phyloP scores from a whole-genome alignment of 1,140 invertebrate genomes.

The Bacillus rossius region DNA sequence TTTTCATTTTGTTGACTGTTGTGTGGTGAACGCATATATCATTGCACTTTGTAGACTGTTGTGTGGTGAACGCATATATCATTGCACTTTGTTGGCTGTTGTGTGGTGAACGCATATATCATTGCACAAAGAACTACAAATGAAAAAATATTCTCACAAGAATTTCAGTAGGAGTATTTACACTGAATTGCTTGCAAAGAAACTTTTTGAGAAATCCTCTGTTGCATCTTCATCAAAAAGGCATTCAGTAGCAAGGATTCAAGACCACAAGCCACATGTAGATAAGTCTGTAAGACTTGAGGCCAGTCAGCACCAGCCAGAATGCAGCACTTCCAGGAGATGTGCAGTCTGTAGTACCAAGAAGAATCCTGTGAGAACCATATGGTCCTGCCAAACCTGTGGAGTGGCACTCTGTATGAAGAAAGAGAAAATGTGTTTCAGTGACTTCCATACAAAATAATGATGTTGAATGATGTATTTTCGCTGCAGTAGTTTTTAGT shows the following conservation, averaged over 20 bases:
- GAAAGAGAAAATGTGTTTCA: conserved; percentile 9
- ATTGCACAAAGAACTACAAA: conserved; percentile 16
- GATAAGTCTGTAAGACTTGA: conserved; percentile 13
- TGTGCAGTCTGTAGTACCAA: conserved; percentile 23
- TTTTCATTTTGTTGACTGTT: conserved; percentile 31
- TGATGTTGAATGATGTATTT: background rate
- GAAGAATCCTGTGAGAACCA: conserved; percentile 11
- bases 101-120: conserved; percentile 31
- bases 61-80: conserved; percentile 31
- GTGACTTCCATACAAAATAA: conserved; percentile 4
- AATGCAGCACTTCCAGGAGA: conserved; percentile 11
- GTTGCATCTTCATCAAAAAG: conserved; percentile 1
- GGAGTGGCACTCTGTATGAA: conserved; percentile 15
- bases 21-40: conserved; percentile 31
- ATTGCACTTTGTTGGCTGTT: conserved; percentile 31
- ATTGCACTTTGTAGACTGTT: conserved; percentile 30
- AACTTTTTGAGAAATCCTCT: conserved; percentile 5
- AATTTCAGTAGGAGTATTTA: conserved; percentile 4
- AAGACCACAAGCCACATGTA: conserved; percentile 12
- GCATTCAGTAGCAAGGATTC: conserved; percentile 10
- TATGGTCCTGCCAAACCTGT: conserved; percentile 1
- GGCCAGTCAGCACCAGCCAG: conserved; percentile 15
- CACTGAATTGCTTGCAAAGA: conserved; percentile 13
- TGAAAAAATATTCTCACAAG: background rate
- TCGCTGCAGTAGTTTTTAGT: too few relatives aligned